Conservation (phyloP, 2,797 vertebrate genomes). For the Pangasius krempfi region DNA sequence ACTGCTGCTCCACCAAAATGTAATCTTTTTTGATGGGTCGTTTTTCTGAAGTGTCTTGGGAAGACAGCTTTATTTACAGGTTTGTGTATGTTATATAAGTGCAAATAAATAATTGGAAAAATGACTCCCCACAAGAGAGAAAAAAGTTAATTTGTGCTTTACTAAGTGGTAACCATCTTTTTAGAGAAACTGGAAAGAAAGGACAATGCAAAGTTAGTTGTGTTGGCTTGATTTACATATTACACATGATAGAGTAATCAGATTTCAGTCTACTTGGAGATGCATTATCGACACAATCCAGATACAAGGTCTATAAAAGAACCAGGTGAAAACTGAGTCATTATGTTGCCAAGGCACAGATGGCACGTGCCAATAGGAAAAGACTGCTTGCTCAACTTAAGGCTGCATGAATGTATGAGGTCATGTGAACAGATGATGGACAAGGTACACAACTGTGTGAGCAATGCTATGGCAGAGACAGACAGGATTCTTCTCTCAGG, state of each 20-base stretch:
- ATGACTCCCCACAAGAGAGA: background rate
- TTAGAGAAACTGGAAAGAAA: background rate
- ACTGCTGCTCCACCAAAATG: background rate
- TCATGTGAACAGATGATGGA: background rate
- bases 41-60: background rate
- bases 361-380: constrained; percentile 12
- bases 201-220: background rate
- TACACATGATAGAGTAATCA: background rate
- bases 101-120: background rate
- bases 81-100: too few relatives aligned
- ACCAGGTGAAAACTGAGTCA: background rate
- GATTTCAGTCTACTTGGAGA: background rate
- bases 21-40: too few relatives aligned
- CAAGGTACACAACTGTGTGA: background rate
- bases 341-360: constrained; percentile 15
- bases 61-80: background rate
- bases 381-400: constrained; percentile 14
- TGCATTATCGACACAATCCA: background rate
- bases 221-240: background rate
- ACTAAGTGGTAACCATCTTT: background rate
- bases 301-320: background rate
- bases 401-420: background rate
- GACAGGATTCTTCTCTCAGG: background rate
- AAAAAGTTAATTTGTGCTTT: background rate
- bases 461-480: background rate